Conservation (phyloP, 2,797 vertebrate species). For the Muscicapa striata region DNA sequence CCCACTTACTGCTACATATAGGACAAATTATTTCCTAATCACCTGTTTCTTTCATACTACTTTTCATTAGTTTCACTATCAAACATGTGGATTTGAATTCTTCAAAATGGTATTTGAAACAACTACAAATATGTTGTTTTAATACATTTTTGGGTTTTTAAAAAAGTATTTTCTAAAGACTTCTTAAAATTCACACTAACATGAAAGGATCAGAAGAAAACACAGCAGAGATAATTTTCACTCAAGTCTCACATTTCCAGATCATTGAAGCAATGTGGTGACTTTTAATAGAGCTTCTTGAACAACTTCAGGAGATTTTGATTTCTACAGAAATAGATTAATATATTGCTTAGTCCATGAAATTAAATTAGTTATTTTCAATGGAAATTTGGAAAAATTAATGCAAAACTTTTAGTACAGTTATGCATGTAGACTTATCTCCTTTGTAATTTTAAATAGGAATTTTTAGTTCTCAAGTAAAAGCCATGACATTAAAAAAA, state of each 20-base stretch:
- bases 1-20: not conserved
- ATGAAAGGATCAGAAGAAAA: not conserved
- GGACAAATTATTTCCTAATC: not conserved
- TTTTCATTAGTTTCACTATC: not conserved
- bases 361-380: not conserved
- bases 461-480: not conserved
- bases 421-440: not conserved
- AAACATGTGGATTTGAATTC: not conserved
- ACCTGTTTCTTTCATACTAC: not conserved
- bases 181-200: not conserved
- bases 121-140: not conserved
- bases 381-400: not conserved
- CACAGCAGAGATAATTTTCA: not conserved
- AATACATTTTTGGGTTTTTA: not conserved
- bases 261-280: not conserved
- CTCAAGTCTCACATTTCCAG: not conserved
- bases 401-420: not conserved
- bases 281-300: not conserved
- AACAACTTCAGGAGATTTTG: not conserved
- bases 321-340: not conserved
- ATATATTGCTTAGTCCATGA: not conserved
- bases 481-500: not conserved
- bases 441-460: not conserved
- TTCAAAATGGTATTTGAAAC: not conserved
- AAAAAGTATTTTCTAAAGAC: not conserved